phyloP scores from a whole-genome alignment of 2,888 invertebrate genomes.

The Philaethria dido region DNA sequence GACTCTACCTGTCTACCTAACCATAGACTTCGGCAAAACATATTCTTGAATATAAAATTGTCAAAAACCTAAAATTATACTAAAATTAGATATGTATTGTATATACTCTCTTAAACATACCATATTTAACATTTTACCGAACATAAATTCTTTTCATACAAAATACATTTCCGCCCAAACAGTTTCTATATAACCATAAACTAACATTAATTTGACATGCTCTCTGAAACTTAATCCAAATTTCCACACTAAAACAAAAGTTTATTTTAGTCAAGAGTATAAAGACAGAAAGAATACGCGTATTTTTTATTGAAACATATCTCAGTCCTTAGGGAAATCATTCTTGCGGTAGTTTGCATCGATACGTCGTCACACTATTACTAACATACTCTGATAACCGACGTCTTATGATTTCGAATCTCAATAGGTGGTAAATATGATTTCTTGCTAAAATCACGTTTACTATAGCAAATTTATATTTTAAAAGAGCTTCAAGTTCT shows the following conservation, averaged over 20 bases:
- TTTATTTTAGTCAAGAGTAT: not conserved
- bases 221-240: conserved; percentile 1
- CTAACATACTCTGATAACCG: conserved; percentile 58
- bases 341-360: conserved; percentile 56
- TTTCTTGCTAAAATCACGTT: conserved; percentile 20
- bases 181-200: not conserved
- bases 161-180: not conserved
- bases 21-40: too few species aligned
- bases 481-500: too few species aligned
- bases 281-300: conserved; percentile 20
- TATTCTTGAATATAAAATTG: too few species aligned
- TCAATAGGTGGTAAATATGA: conserved; percentile 47
- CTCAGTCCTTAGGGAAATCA: conserved; percentile 63
- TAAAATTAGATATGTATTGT: too few species aligned
- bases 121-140: too few species aligned
- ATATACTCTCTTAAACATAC: too few species aligned
- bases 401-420: conserved; percentile 48
- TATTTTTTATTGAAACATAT: conserved; percentile 32
- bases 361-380: conserved; percentile 50
- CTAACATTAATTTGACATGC: not conserved
- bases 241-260: not conserved
- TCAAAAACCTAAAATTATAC: too few species aligned
- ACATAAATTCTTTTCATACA: too few species aligned
- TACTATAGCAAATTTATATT: not conserved
- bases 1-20: too few species aligned